Evolutionary conservation across 1,140 invertebrate genomes (phyloP).

Genomic region (Dryas iulia): DNA sequence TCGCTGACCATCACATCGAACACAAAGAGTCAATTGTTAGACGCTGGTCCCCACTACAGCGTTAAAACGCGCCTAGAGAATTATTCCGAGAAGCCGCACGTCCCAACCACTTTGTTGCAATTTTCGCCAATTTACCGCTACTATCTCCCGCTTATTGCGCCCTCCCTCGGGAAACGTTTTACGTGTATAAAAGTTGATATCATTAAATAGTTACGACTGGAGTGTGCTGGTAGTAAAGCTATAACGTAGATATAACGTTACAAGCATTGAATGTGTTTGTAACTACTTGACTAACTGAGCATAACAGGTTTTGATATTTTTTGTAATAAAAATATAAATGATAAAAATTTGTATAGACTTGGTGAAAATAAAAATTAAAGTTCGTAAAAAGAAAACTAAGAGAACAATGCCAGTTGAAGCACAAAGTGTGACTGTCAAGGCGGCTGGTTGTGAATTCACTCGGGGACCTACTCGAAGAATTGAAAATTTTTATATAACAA

Average conservation of each 20-base stretch:
- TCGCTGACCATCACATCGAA: not conserved
- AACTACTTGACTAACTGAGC: not conserved
- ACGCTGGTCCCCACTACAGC: conserved; percentile 35
- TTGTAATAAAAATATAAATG: too few relatives aligned
- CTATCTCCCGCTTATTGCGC: conserved; percentile 24
- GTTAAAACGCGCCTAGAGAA: conserved; percentile 46
- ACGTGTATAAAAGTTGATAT: conserved; percentile 21
- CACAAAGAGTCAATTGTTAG: conserved; percentile 35
- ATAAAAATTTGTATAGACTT: too few relatives aligned
- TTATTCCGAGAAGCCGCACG: conserved; percentile 42
- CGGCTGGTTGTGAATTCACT: too few relatives aligned
- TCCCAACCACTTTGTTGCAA: conserved; percentile 52
- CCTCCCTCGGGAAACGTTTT: conserved; percentile 10
- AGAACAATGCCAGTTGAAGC: too few relatives aligned
- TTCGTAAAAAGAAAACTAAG: too few relatives aligned
- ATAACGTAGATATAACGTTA: not conserved
- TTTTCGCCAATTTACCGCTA: conserved; percentile 50
- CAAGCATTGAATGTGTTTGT: not conserved
- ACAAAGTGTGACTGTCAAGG: too few relatives aligned
- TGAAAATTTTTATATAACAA: too few relatives aligned
- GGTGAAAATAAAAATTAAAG: too few relatives aligned
- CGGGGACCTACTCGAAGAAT: too few relatives aligned
- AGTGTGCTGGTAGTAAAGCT: not conserved
- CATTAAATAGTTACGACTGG: not conserved
- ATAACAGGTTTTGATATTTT: not conserved